phyloP scores from a whole-genome alignment of 2,888 invertebrate species.

The Scaptomyza parva region DNA sequence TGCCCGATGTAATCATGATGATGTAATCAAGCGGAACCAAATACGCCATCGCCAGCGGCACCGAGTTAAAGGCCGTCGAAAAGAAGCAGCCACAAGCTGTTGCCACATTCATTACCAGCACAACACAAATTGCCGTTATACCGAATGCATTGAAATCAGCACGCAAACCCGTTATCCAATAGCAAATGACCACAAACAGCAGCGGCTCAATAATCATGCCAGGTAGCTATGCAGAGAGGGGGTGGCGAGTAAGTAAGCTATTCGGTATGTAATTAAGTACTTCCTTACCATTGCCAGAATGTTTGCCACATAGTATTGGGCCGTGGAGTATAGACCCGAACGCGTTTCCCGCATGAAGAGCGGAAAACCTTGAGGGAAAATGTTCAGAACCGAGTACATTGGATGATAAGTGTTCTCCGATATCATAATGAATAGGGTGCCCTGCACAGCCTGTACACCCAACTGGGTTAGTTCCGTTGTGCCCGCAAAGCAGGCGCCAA shows the following conservation, averaged over 20 bases:
- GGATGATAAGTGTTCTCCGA: slow-evolving; percentile 96
- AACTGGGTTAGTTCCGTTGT: slow-evolving; percentile 90
- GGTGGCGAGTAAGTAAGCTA: neutral
- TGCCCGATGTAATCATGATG: slow-evolving; percentile 94
- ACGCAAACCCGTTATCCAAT: slow-evolving; percentile 94
- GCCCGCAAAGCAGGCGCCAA: slow-evolving; percentile 94
- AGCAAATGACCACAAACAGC: slow-evolving; percentile 92
- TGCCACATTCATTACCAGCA: slow-evolving; percentile 93
- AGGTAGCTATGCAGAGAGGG: slow-evolving; percentile 88
- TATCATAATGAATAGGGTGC: slow-evolving; percentile 93
- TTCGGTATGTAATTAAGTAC: no score
- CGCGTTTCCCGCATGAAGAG: slow-evolving; percentile 92
- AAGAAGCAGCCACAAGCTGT: slow-evolving; percentile 95
- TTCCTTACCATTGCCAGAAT: slow-evolving; percentile 93
- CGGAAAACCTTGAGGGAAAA: slow-evolving; percentile 92
- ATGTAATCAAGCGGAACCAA: slow-evolving; percentile 94
- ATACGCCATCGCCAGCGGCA: slow-evolving; percentile 92
- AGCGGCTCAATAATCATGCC: slow-evolving; percentile 93
- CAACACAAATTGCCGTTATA: slow-evolving; percentile 89
- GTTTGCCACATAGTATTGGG: slow-evolving; percentile 92
- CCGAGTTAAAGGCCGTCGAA: slow-evolving; percentile 92
- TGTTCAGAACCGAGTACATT: slow-evolving; percentile 94
- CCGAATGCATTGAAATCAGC: slow-evolving; percentile 89
- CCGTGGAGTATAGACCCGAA: slow-evolving; percentile 92
- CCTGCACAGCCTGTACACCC: slow-evolving; percentile 94